Evolutionary conservation across 1,140 invertebrate species (phyloP), one percentile per base, ranked within the genome.

Genomic region (Drosophila cardini): DNA sequence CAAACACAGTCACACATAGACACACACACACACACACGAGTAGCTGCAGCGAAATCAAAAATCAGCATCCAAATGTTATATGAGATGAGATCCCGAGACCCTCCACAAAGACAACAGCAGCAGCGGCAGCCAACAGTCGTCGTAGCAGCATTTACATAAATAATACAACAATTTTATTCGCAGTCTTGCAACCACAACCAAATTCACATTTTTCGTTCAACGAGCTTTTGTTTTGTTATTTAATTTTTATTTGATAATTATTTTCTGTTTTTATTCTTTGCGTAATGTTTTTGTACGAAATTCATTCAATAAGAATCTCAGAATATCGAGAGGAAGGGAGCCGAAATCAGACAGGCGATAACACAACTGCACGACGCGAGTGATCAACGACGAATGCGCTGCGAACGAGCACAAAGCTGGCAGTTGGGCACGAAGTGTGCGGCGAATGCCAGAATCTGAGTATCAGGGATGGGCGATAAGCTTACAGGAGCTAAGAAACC

Each of bases 51-150:
- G 60, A 76, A 75, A 72, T 86, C 78, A 42, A 71, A 78, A 81
- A 72, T 82, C 79, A 79, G 76, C 72, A 87, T 79, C 76, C 75
- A 87, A 86, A 89, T 86, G 72, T 76, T 79, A 83, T 83, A 69
- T 46, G 70, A 81, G 72, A 73, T 69, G 34, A 81, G 72, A 73
- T 69, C 32, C 74, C 18, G 26, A 62, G 83, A 86, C 79, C 79
- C 83, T 83, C 83, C 83, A 83, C 83, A 85, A 73, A 55, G 50
- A n/a, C 64, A 15, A 5, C 63, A 56, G 30, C 50, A n/a, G n/a
- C n/a, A n/a, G n/a, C n/a, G n/a, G n/a, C n/a, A n/a, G n/a, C n/a
- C n/a, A 53, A 32, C 45, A 21, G 45, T 11, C 26, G 52, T 9
- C 30, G 50, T n/a, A n/a, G 50, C n/a, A 16, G 43, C 46, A 68